Evolutionary conservation across 2,888 invertebrate genomes (phyloP).

Genomic region (Ectemnius continuus): DNA sequence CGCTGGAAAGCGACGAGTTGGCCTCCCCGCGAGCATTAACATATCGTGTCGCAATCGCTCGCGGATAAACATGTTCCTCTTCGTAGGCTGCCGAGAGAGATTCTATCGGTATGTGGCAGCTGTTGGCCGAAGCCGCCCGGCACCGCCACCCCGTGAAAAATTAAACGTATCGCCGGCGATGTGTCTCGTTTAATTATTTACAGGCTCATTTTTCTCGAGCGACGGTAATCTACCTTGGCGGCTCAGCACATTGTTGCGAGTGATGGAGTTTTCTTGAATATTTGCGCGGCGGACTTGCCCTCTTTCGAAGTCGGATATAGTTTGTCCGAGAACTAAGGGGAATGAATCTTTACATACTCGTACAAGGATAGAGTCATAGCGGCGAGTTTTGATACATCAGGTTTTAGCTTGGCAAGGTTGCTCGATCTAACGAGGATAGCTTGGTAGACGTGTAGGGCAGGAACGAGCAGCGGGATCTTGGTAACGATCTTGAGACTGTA

Average conservation of each 20-base stretch:
- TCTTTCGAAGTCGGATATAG: neutral
- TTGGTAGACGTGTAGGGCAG: neutral
- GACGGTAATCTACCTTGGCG: neutral
- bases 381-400: too few species aligned
- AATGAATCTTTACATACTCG: neutral
- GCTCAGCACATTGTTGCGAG: neutral
- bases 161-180: constrained; percentile 31
- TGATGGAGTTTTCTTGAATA: neutral
- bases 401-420: too few species aligned
- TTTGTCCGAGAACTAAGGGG: neutral
- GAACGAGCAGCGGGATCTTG: constrained; percentile 19
- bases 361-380: too few species aligned
- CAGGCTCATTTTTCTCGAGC: neutral
- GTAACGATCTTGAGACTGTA: constrained; percentile 45
- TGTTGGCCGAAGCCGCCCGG: constrained; percentile 46
- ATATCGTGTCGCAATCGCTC: constrained; percentile 63
- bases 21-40: constrained; percentile 52
- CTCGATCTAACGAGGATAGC: neutral
- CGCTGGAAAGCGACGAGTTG: constrained; percentile 35
- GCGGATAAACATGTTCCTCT: constrained; percentile 62
- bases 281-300: neutral
- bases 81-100: constrained; percentile 49
- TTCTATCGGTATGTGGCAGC: constrained; percentile 47
- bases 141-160: constrained; percentile 54
- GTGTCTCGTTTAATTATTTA: constrained; percentile 8